Percentiles rank a stretch among this genome's conserved stretches.
phyloP scores from a whole-genome alignment of 2,113 vertebrate genomes.

The Lamprologus lemairii region DNA sequence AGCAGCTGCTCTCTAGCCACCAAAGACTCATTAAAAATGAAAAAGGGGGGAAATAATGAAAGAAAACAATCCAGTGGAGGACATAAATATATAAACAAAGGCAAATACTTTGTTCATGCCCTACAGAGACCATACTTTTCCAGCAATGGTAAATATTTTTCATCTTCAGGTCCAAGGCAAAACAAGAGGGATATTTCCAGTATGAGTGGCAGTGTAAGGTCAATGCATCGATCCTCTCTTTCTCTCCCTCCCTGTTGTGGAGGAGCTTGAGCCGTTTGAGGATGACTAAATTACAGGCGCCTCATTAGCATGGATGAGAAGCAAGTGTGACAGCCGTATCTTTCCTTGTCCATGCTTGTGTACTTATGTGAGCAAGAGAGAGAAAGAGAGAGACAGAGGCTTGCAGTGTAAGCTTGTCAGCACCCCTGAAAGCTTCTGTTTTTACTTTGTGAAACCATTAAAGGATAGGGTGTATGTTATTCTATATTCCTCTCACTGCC shows the following conservation, averaged over 20 bases:
- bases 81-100: conserved; percentile 26
- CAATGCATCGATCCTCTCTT: conserved; percentile 1
- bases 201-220: background rate
- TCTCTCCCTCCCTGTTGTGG: background rate
- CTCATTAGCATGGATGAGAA: conserved; percentile 43
- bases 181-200: conserved; percentile 31
- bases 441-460: background rate
- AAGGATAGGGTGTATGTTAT: background rate
- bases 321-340: conserved; percentile 7
- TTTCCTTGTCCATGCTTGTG: background rate
- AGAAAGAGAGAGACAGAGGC: background rate
- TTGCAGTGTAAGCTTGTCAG: background rate
- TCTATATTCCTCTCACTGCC: background rate
- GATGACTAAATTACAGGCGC: conserved; percentile 28
- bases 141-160: background rate
- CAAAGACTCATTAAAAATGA: conserved; percentile 55
- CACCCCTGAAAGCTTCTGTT: background rate
- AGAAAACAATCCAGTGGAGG: background rate
- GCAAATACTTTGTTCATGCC: background rate
- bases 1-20: background rate
- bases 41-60: conserved; percentile 16
- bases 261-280: background rate
- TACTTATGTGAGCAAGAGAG: background rate
- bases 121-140: background rate
- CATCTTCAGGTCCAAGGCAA: background rate